These are phyloP conservation scores for Lasioglossum baleicum DNA, from an alignment of 1,140 invertebrate genomes.

Conservation along the genomic window DNA sequence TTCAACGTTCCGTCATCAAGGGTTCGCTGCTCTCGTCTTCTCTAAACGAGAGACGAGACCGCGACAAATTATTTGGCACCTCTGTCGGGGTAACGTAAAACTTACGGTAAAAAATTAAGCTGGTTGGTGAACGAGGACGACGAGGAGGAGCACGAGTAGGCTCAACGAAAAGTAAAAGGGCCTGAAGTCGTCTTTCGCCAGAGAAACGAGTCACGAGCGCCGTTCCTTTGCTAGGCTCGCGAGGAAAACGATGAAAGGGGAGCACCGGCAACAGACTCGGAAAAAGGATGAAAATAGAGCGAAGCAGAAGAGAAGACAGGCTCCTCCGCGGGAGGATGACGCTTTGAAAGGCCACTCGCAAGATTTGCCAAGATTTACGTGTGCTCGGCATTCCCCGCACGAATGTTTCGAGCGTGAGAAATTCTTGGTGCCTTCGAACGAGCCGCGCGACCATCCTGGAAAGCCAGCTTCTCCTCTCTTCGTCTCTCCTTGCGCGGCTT, in stretches of 20 bases:
- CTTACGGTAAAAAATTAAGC: background rate
- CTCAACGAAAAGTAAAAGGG: conserved; percentile 14
- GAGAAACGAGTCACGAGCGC: conserved; percentile 8
- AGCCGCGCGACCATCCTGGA: conserved; percentile 25
- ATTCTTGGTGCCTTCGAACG: conserved; percentile 56
- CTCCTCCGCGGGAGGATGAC: background rate
- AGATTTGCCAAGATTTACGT: conserved; percentile 66
- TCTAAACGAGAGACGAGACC: no score
- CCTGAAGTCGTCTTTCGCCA: conserved; percentile 5
- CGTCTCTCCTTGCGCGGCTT: background rate
- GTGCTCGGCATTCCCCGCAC: conserved; percentile 57
- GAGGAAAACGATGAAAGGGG: conserved; percentile 5
- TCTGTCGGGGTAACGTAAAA: background rate
- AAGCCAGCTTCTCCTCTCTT: conserved; percentile 10
- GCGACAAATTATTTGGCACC: background rate
- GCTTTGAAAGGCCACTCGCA: conserved; percentile 43
- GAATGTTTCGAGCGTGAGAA: conserved; percentile 58
- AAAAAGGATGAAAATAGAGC: background rate
- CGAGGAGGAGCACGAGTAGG: conserved; percentile 4
- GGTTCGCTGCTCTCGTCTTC: no score
- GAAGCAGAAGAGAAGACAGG: background rate
- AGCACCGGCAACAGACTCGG: background rate
- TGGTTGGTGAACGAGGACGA: conserved; percentile 21
- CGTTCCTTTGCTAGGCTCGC: conserved; percentile 4
- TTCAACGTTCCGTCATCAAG: no score